phyloP scores from a whole-genome alignment of 1,140 invertebrate species.

The Drosophila sturtevanti region DNA sequence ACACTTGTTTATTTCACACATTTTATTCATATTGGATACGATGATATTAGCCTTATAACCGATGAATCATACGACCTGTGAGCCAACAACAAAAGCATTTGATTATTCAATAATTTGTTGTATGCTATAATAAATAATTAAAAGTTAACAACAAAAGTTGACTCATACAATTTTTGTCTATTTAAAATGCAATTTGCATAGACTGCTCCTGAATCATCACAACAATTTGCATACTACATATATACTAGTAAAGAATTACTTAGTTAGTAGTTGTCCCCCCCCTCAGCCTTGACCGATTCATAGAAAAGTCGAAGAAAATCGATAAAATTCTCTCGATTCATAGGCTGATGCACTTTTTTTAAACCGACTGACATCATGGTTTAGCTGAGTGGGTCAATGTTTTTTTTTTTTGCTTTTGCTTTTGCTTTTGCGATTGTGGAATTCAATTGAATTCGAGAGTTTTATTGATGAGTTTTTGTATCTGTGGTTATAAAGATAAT shows the following conservation, averaged over 20 bases:
- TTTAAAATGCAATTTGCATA: conserved; percentile 41
- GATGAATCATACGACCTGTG: conserved; percentile 41
- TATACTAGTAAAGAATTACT: neutral
- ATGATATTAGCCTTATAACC: neutral
- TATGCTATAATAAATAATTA: conserved; percentile 38
- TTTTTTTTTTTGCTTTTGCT: conserved; percentile 43
- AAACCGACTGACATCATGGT: conserved; percentile 59
- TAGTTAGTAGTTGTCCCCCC: neutral
- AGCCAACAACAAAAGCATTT: conserved; percentile 31
- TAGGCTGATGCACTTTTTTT: conserved; percentile 14
- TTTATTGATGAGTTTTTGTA: conserved; percentile 36
- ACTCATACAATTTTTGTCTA: conserved; percentile 31
- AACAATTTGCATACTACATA: conserved; percentile 12
- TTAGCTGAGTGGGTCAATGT: conserved; percentile 69
- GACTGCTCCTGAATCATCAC: conserved; percentile 36
- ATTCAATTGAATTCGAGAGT: conserved; percentile 64
- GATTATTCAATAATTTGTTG: conserved; percentile 23
- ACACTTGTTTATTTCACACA: conserved; percentile 6
- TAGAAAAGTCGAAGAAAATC: conserved; percentile 54
- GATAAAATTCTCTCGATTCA: conserved; percentile 66
- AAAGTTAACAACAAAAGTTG: conserved; percentile 5
- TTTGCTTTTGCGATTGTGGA: conserved; percentile 12
- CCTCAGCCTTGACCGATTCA: neutral
- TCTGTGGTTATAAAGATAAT: too few relatives aligned
- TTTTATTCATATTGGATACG: conserved; percentile 8